Base-by-base conservation (phyloP, 64 coral and sea anemone species). In the Stichodactyla helianthus region DNA sequence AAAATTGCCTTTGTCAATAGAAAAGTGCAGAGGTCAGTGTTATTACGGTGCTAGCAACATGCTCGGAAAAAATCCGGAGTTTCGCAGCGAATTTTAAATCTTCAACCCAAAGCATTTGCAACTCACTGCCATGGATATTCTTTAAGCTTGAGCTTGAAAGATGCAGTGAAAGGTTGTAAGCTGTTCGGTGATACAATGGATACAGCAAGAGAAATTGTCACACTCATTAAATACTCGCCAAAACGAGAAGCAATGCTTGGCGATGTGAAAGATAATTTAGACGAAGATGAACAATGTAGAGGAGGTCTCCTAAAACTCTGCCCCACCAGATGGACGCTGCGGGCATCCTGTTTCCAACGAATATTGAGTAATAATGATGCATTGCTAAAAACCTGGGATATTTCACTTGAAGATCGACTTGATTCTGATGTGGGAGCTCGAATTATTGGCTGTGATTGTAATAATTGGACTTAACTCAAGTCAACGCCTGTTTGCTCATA, bases 311-410 rank as follows among this genome's bases (percentile, higher is more conserved):
- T 19, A 17, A n/a, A 55, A 5, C 56, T 88, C 7, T 91, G 89
- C 65, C 71, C 89, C 11, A 91, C 83, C 50, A 84, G 83, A 77
- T 91, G 89, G 89, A 91, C 89, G 12, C 71, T 86, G 6, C 83
- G 78, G 26, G 86, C 79, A 62, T 18, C 7, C 9, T 84, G 77
- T 25, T 74, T 55, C 8, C 4, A 77, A 53, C 19, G 51, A 27
- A 92, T 84, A 77, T 55, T 84, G 20, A 2, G 31, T 2, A 35
- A 92, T 70, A 86, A 88, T 53, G 79, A 54, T 15, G 79, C 84
- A 50, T 51, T 88, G 51, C 22, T 57, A 18, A 9, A 92, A 54
- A 31, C 80, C 23, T 92, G 91, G 91, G 81, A 76, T 13, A 25
- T 59, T 77, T 87, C 27, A 55, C 83, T 86, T 86, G 57, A 62